Evolutionary conservation across 1,140 invertebrate species (phyloP), one percentile per base, ranked within the genome.

Genomic region (Camponotus floridanus): DNA sequence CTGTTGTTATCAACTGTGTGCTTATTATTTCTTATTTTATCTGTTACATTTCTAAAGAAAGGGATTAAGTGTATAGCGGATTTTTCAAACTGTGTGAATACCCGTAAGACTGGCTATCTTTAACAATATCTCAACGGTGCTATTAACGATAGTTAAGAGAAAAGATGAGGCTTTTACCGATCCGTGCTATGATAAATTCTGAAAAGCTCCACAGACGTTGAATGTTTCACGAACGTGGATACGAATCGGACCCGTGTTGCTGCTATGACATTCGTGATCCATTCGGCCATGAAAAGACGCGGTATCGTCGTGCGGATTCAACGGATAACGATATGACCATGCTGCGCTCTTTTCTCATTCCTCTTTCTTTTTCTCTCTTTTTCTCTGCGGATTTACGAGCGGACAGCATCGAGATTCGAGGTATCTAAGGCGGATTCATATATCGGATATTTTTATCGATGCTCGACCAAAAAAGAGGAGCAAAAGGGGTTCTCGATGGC

Each of bases 281-380:
- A 86, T 86, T 73, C 59, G 31, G 4, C 9, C 18, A 18, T 15
- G 62, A 79, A 74, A 73, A 83, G 79, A 86, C 68, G 68, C 79
- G 59, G 33, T 51, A 55, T 62, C 79, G 36, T 61, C 67, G 65
- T 18, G 61, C 76, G 78, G 85, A 78, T 86, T 86, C 83, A 86
- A 84, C 85, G 85, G 85, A 86, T 86, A 64, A 86, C 85, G 85
- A 86, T 86, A 86, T 74, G 62, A 68, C 67, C 18, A 31, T 51
- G 15, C 15, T 36, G 68, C 59, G 61, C 45, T 67, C 45, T 67
- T 84, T 86, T 61, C 59, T 64, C 76, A 39, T 62, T 51, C 5
- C 48, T 51, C 48, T 51, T 15, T 13, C 45, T 51, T 15, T 51
- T 51, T 1, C 13, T 15, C 48, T 18, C 48, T 6, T 15, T 51